Evolutionary conservation across 2,113 vertebrate genomes (phyloP).

Genomic region (Vombatus ursinus): DNA sequence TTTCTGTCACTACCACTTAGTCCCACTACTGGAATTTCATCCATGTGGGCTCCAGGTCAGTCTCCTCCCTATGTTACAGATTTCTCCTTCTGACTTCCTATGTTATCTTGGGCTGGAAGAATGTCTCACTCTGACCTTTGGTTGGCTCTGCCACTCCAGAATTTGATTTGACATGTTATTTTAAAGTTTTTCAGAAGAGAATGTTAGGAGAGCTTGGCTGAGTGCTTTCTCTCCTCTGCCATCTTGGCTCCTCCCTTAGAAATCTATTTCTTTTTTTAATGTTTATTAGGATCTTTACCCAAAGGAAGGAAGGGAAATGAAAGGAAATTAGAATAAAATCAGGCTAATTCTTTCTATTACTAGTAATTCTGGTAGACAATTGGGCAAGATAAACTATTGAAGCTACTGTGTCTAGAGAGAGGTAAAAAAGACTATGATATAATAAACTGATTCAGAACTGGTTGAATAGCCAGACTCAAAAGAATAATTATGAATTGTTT

Average conservation of each 20-base stretch:
- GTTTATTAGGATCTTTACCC: too few species aligned
- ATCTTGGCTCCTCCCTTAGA: not conserved
- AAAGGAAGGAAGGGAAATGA: too few species aligned
- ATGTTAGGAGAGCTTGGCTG: not conserved
- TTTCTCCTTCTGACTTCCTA: not conserved
- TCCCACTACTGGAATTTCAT: not conserved
- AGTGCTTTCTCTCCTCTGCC: not conserved
- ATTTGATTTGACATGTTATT: not conserved
- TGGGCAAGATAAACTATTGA: too few species aligned
- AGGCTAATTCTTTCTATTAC: too few species aligned
- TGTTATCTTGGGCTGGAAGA: not conserved
- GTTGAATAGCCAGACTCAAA: too few species aligned
- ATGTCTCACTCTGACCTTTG: not conserved
- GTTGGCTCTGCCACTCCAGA: not conserved
- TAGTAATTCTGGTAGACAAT: too few species aligned
- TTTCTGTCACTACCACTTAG: not conserved
- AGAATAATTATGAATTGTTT: too few species aligned
- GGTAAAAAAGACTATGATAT: too few species aligned
- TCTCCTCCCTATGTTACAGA: not conserved
- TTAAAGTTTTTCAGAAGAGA: not conserved
- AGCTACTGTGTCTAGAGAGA: too few species aligned
- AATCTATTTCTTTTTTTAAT: too few species aligned
- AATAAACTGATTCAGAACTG: too few species aligned
- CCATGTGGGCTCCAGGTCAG: not conserved
- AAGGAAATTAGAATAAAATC: too few species aligned